phyloP scores from a whole-genome alignment of 2,113 vertebrate genomes.

The Pluvianellus socialis region DNA sequence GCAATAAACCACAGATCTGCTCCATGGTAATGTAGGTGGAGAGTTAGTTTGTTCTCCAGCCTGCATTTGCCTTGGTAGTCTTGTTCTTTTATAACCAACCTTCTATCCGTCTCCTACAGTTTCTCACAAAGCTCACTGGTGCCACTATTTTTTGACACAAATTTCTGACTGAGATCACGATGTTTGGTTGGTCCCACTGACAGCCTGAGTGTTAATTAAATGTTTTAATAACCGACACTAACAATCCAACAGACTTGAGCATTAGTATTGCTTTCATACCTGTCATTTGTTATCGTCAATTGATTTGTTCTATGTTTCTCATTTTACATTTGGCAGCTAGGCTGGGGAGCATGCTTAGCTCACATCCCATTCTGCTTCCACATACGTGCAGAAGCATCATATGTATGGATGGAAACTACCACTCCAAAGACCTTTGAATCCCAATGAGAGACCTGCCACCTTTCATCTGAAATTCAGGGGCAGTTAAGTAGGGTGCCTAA shows the following conservation, averaged over 20 bases:
- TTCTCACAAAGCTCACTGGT: not conserved
- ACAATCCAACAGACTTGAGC: not conserved
- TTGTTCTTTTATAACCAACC: not conserved
- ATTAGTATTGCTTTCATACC: not conserved
- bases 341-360: not conserved
- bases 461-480: not conserved
- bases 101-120: not conserved
- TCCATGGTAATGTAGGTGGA: not conserved
- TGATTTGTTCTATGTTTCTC: not conserved
- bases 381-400: not conserved
- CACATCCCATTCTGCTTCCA: not conserved
- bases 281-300: not conserved
- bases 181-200: not conserved
- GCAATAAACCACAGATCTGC: not conserved
- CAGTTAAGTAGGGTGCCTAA: not conserved
- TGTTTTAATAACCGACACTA: not conserved
- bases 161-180: not conserved
- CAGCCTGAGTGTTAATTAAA: not conserved
- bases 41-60: not conserved
- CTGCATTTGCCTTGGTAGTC: not conserved
- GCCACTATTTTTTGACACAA: not conserved
- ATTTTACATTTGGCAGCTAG: not conserved
- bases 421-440: not conserved
- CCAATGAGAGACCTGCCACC: not conserved
- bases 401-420: not conserved